A percentile compares a stretch with the other conserved stretches of the same genome.
Evolutionary conservation across 2,888 invertebrate species (phyloP).

Genomic region (Abrostola triplasia): DNA sequence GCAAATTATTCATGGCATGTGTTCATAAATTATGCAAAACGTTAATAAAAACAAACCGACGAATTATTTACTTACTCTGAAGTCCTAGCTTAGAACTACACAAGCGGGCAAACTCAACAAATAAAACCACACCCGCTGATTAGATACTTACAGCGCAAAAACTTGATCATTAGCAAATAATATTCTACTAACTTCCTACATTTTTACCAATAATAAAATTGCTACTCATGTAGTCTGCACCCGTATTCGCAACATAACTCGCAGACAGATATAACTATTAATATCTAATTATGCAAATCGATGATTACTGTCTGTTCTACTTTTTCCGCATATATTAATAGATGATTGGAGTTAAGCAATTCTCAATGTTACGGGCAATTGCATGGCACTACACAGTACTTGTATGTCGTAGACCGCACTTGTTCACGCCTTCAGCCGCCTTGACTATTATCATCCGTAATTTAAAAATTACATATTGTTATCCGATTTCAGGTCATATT

Average conservation of each 20-base stretch:
- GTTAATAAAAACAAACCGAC: no score
- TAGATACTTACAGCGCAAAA: slow-evolving; percentile 8
- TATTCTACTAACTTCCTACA: slow-evolving; percentile 25
- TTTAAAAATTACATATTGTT: no score
- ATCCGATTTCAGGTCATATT: no score
- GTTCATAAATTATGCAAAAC: slow-evolving; percentile 12
- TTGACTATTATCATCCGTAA: no score
- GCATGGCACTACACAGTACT: slow-evolving; percentile 13
- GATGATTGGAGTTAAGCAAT: slow-evolving; percentile 36
- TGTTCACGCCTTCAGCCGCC: not conserved
- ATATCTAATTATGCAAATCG: slow-evolving; percentile 31
- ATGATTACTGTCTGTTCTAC: slow-evolving; percentile 19
- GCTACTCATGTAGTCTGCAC: slow-evolving; percentile 2
- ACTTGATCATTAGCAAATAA: slow-evolving; percentile 32
- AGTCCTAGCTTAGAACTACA: slow-evolving; percentile 14
- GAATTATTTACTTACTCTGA: not conserved
- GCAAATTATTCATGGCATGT: slow-evolving; percentile 7
- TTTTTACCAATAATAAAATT: slow-evolving; percentile 24
- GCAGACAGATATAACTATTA: slow-evolving; percentile 9
- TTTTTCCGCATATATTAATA: slow-evolving; percentile 38
- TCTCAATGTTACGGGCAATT: slow-evolving; percentile 16
- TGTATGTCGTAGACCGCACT: slow-evolving; percentile 1
- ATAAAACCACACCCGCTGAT: slow-evolving; percentile 9
- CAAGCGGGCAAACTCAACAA: slow-evolving; percentile 4
- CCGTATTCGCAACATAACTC: slow-evolving; percentile 13